Evolutionary conservation across 1,140 invertebrate species (phyloP).

Genomic region (Euwallacea fornicatus): DNA sequence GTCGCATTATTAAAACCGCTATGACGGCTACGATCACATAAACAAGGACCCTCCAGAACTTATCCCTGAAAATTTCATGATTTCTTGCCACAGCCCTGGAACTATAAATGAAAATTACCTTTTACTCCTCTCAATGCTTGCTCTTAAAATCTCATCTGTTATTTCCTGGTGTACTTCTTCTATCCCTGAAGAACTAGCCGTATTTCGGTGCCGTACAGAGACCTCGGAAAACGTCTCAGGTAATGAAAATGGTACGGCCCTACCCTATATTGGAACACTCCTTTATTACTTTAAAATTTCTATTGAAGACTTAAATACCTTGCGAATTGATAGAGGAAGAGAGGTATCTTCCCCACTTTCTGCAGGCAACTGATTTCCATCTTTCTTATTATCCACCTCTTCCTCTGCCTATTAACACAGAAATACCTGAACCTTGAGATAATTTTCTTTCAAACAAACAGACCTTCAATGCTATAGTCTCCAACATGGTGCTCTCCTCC

Average conservation of each 20-base stretch:
- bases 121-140: slow-evolving; percentile 29
- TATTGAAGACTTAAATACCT: too few species aligned
- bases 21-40: slow-evolving; percentile 48
- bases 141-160: slow-evolving; percentile 22
- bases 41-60: slow-evolving; percentile 47
- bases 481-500: slow-evolving; percentile 53
- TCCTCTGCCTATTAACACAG: slow-evolving; percentile 18
- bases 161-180: slow-evolving; percentile 16
- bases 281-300: too few species aligned
- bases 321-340: too few species aligned
- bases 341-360: too few species aligned
- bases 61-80: slow-evolving; percentile 45
- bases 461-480: slow-evolving; percentile 52
- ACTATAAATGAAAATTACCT: slow-evolving; percentile 31
- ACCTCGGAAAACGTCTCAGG: background rate
- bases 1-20: slow-evolving; percentile 44
- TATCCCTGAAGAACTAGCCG: background rate
- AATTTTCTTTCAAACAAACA: slow-evolving; percentile 1
- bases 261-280: background rate
- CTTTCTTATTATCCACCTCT: slow-evolving; percentile 27
- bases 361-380: background rate
- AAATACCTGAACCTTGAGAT: slow-evolving; percentile 5
- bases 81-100: slow-evolving; percentile 4
- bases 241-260: slow-evolving; percentile 3
- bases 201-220: slow-evolving; percentile 15